Evolutionary conservation across 2,797 vertebrate genomes (phyloP).

Genomic region (Thunnus albacares): DNA sequence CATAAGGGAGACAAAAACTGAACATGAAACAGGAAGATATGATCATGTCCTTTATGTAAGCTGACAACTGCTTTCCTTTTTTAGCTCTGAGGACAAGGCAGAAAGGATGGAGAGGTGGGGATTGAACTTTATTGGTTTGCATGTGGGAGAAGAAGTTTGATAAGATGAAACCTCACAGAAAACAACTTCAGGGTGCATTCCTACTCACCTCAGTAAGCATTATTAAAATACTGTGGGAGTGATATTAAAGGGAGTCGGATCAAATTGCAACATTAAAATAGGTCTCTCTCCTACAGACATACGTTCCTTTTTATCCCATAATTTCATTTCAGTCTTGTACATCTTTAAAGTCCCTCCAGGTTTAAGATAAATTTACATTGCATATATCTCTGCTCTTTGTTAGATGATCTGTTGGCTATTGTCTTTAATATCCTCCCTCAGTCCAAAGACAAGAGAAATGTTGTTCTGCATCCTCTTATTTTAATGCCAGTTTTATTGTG

Average conservation of each 20-base stretch:
- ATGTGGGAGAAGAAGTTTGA: background rate
- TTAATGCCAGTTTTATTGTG: too few species aligned
- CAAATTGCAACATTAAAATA: background rate
- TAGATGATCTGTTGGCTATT: background rate
- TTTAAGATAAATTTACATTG: background rate
- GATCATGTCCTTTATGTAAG: background rate
- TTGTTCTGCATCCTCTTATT: too few species aligned
- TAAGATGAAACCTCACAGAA: background rate
- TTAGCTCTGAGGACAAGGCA: background rate
- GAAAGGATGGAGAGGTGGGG: background rate
- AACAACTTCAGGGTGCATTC: background rate
- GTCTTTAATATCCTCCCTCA: background rate
- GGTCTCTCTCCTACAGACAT: background rate
- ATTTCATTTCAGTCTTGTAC: background rate
- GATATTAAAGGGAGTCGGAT: background rate
- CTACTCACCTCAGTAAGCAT: background rate
- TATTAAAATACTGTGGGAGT: background rate
- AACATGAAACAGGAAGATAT: constrained; percentile 7
- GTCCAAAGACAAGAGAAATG: background rate
- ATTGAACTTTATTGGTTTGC: background rate
- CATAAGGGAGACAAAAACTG: background rate
- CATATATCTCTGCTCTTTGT: background rate
- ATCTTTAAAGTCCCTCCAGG: background rate
- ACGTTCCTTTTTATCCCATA: background rate
- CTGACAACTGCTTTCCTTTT: background rate